Evolutionary conservation across 2,888 invertebrate species (phyloP).

Genomic region (Philopedon plagiatum): DNA sequence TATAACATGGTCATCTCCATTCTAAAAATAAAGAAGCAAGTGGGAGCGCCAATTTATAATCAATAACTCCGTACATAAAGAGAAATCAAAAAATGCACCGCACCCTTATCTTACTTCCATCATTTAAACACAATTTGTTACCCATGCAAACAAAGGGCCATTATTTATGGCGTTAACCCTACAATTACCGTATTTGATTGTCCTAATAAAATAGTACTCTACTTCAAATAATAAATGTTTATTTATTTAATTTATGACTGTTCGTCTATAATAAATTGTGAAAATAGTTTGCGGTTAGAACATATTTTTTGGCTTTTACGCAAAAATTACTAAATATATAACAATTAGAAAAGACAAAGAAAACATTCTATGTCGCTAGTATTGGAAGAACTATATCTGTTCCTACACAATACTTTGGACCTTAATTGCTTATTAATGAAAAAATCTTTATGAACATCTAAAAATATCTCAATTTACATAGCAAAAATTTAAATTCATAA

Average conservation of each 20-base stretch:
- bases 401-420: no score
- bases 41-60: conserved; percentile 13
- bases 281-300: conserved; percentile 2
- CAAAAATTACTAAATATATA: no score
- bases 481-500: no score
- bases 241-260: neutral
- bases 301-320: no score
- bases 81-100: conserved; percentile 45
- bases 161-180: conserved; percentile 44
- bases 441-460: no score
- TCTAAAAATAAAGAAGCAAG: neutral
- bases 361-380: no score
- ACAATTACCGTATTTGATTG: conserved; percentile 46
- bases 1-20: neutral
- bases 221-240: conserved; percentile 9
- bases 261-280: neutral
- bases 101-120: conserved; percentile 42
- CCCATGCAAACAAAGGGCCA: conserved; percentile 44
- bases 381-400: no score
- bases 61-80: conserved; percentile 8
- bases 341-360: no score
- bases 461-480: no score
- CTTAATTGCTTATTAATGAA: no score
- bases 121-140: conserved; percentile 39
- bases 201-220: conserved; percentile 40